Percentiles rank a stretch among this genome's conserved stretches.
Evolutionary conservation across 64 coral and sea anemone genomes (phyloP).

Genomic region (Pocillopora verrucosa): DNA sequence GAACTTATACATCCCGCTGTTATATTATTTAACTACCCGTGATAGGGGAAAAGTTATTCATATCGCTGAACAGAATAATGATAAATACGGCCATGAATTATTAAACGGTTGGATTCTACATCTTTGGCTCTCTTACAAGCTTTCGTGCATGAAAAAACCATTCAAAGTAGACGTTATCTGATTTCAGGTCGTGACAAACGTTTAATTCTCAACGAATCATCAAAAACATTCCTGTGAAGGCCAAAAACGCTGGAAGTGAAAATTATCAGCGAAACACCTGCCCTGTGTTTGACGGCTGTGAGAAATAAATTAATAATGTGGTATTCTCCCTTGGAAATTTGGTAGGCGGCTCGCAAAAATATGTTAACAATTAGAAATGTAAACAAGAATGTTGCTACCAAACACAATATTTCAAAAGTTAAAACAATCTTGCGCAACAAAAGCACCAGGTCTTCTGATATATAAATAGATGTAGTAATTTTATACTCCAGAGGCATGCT

Average conservation of each 20-base stretch:
- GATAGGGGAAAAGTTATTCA: slow-evolving; percentile 32
- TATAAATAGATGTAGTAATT: not conserved
- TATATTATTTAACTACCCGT: slow-evolving; percentile 12
- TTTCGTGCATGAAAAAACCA: not conserved
- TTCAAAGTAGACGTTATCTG: not conserved
- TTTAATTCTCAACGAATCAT: not conserved
- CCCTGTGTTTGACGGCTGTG: not conserved
- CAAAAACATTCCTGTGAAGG: not conserved
- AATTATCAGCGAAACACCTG: not conserved
- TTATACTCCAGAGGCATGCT: too few relatives aligned
- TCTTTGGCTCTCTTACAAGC: not conserved
- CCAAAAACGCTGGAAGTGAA: not conserved
- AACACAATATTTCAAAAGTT: slow-evolving; percentile 22
- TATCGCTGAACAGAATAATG: not conserved
- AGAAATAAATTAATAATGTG: slow-evolving; percentile 23
- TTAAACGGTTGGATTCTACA: slow-evolving; percentile 4
- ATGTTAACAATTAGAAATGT: slow-evolving; percentile 31
- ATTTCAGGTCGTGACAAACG: too few relatives aligned
- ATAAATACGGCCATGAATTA: slow-evolving; percentile 7
- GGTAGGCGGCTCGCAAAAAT: not conserved
- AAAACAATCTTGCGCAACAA: not conserved
- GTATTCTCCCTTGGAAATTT: not conserved
- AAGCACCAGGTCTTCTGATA: not conserved
- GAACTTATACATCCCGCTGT: not conserved
- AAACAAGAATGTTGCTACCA: slow-evolving; percentile 9